Evolutionary conservation across 2,888 invertebrate species (phyloP).

Genomic region (Lathronympha strigana): DNA sequence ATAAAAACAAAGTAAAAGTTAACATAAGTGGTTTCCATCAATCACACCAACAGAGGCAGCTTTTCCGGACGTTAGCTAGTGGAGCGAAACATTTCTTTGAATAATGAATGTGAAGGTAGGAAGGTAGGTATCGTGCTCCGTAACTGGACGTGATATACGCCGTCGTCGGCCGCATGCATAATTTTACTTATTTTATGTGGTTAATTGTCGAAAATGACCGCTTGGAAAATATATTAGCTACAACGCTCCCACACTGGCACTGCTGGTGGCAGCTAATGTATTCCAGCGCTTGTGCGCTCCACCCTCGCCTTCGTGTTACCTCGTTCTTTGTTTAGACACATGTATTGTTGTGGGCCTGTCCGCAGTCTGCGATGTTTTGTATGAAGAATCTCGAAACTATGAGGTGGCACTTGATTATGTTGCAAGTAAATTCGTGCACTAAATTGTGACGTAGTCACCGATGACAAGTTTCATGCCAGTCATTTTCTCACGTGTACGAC

Average conservation of each 20-base stretch:
- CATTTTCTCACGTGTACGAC: too few relatives aligned
- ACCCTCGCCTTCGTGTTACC: conserved; percentile 64
- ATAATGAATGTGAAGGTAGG: conserved; percentile 78
- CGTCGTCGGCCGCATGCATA: conserved; percentile 84
- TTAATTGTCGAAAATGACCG: conserved; percentile 85
- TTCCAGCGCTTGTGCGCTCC: conserved; percentile 72
- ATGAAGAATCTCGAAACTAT: neutral
- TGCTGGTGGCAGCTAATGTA: conserved; percentile 77
- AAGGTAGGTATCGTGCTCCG: conserved; percentile 79
- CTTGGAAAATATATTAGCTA: conserved; percentile 82
- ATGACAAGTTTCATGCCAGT: too few relatives aligned
- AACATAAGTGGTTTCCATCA: conserved; percentile 78
- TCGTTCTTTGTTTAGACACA: conserved; percentile 60
- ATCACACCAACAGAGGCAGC: conserved; percentile 79
- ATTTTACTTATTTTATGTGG: conserved; percentile 85
- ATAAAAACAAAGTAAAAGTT: conserved; percentile 59
- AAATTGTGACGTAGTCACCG: too few relatives aligned
- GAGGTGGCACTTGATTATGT: too few relatives aligned
- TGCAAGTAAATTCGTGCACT: too few relatives aligned
- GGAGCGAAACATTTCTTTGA: conserved; percentile 84
- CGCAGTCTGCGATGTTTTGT: conserved; percentile 9
- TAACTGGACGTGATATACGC: conserved; percentile 85
- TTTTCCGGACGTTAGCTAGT: conserved; percentile 78
- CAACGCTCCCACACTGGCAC: conserved; percentile 73
- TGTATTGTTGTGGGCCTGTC: conserved; percentile 44